These are phyloP conservation scores for Oscarella lobularis DNA, from an alignment of 37 sponge, comb jelly and placozoan genomes.

Conservation along the genomic window DNA sequence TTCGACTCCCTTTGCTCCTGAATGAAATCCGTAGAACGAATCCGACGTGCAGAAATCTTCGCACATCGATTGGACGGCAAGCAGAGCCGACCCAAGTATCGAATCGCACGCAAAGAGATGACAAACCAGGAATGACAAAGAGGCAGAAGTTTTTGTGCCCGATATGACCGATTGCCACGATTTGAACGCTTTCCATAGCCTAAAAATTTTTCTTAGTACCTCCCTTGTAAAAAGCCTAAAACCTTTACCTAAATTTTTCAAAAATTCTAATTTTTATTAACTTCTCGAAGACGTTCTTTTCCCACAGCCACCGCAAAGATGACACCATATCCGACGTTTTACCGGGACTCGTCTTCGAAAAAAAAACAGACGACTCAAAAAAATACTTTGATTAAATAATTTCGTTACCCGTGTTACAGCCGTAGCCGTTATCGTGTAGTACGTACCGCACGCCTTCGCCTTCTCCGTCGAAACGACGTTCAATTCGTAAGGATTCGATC, in stretches of 20 bases:
- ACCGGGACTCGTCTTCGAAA: no score
- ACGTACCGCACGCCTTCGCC: background rate
- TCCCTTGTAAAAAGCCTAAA: background rate
- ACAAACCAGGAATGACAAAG: no score
- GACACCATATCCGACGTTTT: no score
- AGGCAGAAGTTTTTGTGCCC: no score
- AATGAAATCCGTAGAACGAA: no score
- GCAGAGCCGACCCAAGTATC: background rate
- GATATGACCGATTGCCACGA: background rate
- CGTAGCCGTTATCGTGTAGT: background rate
- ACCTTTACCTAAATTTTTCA: background rate
- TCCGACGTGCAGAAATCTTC: no score
- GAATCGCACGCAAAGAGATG: background rate
- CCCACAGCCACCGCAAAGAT: background rate
- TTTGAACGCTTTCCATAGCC: background rate
- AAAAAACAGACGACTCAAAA: background rate
- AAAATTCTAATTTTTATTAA: background rate
- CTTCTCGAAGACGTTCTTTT: background rate
- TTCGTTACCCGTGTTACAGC: background rate
- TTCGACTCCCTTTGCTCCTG: no score
- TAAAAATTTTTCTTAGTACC: background rate
- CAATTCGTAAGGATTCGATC: background rate
- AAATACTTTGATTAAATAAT: background rate
- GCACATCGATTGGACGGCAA: background rate
- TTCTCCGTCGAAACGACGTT: background rate